phyloP scores from a whole-genome alignment of 2,888 invertebrate species.

The Gerris lacustris region DNA sequence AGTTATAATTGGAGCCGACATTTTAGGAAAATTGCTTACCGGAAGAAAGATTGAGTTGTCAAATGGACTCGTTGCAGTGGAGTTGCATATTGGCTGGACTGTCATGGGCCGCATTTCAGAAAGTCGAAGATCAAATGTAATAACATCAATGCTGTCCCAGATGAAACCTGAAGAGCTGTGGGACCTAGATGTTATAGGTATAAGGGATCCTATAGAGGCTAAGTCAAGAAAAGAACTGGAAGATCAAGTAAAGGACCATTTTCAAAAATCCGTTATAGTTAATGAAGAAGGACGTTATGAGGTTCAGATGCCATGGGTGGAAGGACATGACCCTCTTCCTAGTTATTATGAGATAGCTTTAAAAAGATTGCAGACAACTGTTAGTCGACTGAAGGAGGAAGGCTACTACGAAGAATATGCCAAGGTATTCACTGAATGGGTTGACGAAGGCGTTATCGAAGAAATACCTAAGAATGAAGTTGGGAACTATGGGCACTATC shows the following conservation, averaged over 20 bases:
- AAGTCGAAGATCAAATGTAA: too few relatives aligned
- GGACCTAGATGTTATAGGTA: too few relatives aligned
- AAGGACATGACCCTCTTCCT: slow-evolving; percentile 12
- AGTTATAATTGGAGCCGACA: slow-evolving; percentile 30
- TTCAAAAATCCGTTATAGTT: slow-evolving; percentile 9
- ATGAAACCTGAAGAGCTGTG: too few relatives aligned
- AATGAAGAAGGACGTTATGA: slow-evolving; percentile 13
- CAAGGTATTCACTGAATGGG: slow-evolving; percentile 15
- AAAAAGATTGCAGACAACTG: not conserved
- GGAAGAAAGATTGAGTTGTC: slow-evolving; percentile 26
- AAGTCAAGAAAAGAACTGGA: too few relatives aligned
- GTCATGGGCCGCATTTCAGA: slow-evolving; percentile 29
- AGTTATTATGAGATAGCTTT: slow-evolving; percentile 8
- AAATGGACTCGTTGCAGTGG: slow-evolving; percentile 30
- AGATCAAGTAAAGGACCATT: not conserved
- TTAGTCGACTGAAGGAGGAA: slow-evolving; percentile 6
- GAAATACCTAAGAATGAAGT: not conserved
- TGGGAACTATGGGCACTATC: slow-evolving; percentile 14
- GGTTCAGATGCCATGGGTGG: slow-evolving; percentile 15
- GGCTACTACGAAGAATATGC: not conserved
- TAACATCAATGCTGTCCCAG: too few relatives aligned
- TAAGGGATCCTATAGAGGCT: too few relatives aligned
- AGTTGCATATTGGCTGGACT: slow-evolving; percentile 31
- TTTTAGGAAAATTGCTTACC: slow-evolving; percentile 29
- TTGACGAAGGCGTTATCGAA: slow-evolving; percentile 13